Evolutionary conservation across 2,888 invertebrate species (phyloP).

Genomic region (Drosophila borealis): DNA sequence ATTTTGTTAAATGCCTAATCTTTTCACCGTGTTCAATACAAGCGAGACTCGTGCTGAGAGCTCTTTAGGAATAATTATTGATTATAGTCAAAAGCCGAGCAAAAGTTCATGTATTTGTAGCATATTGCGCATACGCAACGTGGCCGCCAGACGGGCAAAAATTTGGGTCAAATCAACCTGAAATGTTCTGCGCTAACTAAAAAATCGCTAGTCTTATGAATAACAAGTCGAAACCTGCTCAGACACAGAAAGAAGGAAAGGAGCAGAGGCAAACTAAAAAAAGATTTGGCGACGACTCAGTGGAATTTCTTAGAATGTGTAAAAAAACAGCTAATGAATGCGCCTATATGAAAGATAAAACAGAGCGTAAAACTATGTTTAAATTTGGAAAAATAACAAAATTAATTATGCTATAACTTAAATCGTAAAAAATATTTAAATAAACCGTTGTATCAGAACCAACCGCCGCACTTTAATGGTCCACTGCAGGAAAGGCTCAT

Average conservation of each 20-base stretch:
- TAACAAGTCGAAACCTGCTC: not conserved
- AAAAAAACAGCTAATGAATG: constrained; percentile 8
- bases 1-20: not conserved
- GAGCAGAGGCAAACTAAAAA: constrained; percentile 8
- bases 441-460: too few species aligned
- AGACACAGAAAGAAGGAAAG: too few species aligned
- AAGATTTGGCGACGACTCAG: too few species aligned
- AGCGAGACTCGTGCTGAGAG: not conserved
- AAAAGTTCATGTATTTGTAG: not conserved
- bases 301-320: constrained; percentile 2
- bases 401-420: too few species aligned
- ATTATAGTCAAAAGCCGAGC: not conserved
- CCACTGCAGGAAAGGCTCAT: too few species aligned
- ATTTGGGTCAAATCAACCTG: constrained; percentile 46
- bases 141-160: constrained; percentile 1
- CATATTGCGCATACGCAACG: constrained; percentile 48
- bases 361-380: not conserved
- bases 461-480: too few species aligned
- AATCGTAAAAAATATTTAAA: too few species aligned
- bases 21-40: not conserved
- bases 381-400: too few species aligned
- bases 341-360: not conserved
- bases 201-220: not conserved
- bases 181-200: not conserved
- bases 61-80: not conserved